These are phyloP conservation scores for Xiphorhynchus erythropygius DNA, from an alignment of 2,797 vertebrate genomes.

Conservation along the genomic window DNA sequence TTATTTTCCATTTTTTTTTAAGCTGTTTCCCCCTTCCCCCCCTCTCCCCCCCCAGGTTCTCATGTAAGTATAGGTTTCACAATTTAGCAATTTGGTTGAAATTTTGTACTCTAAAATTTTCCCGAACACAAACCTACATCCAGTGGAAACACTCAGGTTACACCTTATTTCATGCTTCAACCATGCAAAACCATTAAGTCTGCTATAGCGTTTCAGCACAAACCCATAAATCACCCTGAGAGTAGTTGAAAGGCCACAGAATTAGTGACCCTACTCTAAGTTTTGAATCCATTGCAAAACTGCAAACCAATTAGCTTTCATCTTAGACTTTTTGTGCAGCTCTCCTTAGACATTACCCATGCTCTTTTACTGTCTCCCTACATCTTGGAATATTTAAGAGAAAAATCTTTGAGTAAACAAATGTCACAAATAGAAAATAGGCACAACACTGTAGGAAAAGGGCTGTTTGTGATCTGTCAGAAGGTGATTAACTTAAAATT, in stretches of 20 bases:
- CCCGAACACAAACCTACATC: not conserved
- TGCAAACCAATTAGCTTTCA: constrained; percentile 8
- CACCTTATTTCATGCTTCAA: constrained; percentile 54
- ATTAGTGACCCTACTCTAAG: constrained; percentile 42
- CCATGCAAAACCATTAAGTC: constrained; percentile 50
- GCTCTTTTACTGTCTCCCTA: not conserved
- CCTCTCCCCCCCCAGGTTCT: not conserved
- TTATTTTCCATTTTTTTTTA: not conserved
- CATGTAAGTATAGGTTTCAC: not conserved
- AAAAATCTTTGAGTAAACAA: not conserved
- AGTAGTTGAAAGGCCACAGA: not conserved
- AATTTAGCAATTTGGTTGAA: not conserved
- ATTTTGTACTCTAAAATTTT: not conserved
- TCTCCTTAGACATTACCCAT: not conserved
- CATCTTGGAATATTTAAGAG: not conserved
- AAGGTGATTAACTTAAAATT: not conserved
- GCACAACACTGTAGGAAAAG: not conserved
- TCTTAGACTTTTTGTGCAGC: not conserved
- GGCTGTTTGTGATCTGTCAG: not conserved
- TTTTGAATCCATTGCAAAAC: constrained; percentile 17
- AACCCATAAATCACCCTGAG: constrained; percentile 35
- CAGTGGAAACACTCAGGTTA: constrained; percentile 9
- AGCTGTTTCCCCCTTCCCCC: too few relatives aligned
- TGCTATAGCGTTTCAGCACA: constrained; percentile 26
- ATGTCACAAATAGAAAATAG: not conserved